phyloP scores from a whole-genome alignment of 2,797 vertebrate species.

The Macropus fuliginosus region DNA sequence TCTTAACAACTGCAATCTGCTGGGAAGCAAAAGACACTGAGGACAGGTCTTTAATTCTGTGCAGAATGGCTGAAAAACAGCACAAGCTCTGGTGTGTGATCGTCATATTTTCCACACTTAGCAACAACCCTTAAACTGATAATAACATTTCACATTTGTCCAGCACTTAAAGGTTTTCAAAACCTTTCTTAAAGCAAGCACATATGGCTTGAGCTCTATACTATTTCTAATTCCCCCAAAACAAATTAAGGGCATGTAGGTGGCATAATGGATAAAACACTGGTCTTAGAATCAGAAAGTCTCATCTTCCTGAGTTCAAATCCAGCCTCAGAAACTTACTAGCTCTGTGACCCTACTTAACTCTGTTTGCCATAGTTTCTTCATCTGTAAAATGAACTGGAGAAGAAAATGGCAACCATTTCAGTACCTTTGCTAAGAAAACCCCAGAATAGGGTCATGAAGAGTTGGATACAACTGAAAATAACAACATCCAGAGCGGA shows the following conservation, averaged over 20 bases:
- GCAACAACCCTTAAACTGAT: conserved; percentile 3
- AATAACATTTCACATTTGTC: not conserved
- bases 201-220: conserved; percentile 72
- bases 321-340: not conserved
- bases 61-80: conserved; percentile 71
- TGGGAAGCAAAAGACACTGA: conserved; percentile 76
- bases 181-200: conserved; percentile 55
- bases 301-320: not conserved
- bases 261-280: not conserved
- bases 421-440: not conserved
- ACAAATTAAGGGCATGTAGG: not conserved
- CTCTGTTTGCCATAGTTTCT: not conserved
- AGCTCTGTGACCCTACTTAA: not conserved
- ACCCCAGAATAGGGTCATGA: not conserved
- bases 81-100: conserved; percentile 56
- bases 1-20: conserved; percentile 84
- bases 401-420: not conserved
- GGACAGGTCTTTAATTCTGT: conserved; percentile 76
- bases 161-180: not conserved
- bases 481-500: not conserved
- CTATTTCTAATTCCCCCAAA: conserved; percentile 36
- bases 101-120: conserved; percentile 69
- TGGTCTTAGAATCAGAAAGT: not conserved
- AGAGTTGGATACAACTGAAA: not conserved
- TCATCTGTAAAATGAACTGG: not conserved